phyloP scores from a whole-genome alignment of 2,797 vertebrate species.

The Myotis daubentonii region DNA sequence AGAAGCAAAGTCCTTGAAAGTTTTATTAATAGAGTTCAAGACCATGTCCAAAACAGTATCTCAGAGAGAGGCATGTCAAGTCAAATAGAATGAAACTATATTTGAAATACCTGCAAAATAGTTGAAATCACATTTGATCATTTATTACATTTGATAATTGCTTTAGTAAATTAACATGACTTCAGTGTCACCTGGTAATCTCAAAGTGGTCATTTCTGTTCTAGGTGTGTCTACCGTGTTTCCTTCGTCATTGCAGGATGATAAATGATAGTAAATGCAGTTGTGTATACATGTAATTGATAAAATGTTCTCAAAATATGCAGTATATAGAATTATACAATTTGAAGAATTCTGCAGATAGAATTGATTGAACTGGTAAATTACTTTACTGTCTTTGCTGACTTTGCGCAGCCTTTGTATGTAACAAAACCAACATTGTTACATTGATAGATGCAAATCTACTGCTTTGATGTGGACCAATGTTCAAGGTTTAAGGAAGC shows the following conservation, averaged over 20 bases:
- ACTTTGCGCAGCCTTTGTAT: too few relatives aligned
- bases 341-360: not conserved
- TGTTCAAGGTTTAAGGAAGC: too few relatives aligned
- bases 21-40: not conserved
- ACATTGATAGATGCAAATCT: too few relatives aligned
- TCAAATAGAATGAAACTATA: not conserved
- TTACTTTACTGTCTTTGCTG: slow-evolving; percentile 47
- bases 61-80: not conserved
- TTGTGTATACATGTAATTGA: not conserved
- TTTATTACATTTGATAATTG: not conserved
- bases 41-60: not conserved
- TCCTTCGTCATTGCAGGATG: not conserved
- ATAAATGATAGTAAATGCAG: not conserved
- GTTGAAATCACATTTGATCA: not conserved
- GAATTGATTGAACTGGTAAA: not conserved
- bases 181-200: not conserved
- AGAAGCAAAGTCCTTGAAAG: not conserved
- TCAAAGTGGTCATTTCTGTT: not conserved
- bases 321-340: not conserved
- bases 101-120: slow-evolving; percentile 40
- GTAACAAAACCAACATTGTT: too few relatives aligned
- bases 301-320: slow-evolving; percentile 19
- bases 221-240: not conserved
- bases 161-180: not conserved
- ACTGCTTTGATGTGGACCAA: too few relatives aligned